Evolutionary conservation across 2,888 invertebrate species (phyloP).

Genomic region (Chymomyza caudatula): DNA sequence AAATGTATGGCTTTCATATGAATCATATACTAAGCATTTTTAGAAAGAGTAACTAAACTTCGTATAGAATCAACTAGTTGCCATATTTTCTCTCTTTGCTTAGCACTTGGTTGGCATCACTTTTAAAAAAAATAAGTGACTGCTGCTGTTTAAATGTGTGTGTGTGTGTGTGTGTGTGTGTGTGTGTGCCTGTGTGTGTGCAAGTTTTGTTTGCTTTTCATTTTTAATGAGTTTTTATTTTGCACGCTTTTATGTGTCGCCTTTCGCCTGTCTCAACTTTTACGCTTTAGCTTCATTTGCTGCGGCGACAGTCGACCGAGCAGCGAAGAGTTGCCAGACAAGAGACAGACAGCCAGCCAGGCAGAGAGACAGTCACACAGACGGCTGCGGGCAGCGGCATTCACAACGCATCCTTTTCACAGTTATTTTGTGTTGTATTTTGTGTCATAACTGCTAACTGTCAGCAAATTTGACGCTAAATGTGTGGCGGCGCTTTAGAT

Average conservation of each 20-base stretch:
- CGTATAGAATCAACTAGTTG: neutral
- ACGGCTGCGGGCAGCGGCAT: slow-evolving; percentile 17
- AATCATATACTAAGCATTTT: too few species aligned
- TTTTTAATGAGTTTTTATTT: slow-evolving; percentile 67
- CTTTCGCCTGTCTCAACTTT: slow-evolving; percentile 30
- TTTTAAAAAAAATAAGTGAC: slow-evolving; percentile 24
- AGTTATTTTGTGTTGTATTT: slow-evolving; percentile 46
- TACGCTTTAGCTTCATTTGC: slow-evolving; percentile 25
- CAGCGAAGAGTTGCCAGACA: neutral
- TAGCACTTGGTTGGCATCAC: slow-evolving; percentile 42
- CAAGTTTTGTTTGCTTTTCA: slow-evolving; percentile 41
- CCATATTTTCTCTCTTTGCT: slow-evolving; percentile 43
- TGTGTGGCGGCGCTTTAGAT: slow-evolving; percentile 57
- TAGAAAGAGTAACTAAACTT: neutral
- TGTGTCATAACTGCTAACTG: slow-evolving; percentile 57
- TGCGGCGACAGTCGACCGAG: neutral
- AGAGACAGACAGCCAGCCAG: neutral
- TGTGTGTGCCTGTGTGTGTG: slow-evolving; percentile 13
- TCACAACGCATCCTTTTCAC: slow-evolving; percentile 37
- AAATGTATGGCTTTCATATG: too few species aligned
- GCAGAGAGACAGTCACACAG: neutral
- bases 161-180: slow-evolving; percentile 15
- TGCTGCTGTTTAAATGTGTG: neutral
- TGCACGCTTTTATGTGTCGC: slow-evolving; percentile 38
- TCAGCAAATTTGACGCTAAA: slow-evolving; percentile 63